phyloP scores from a whole-genome alignment of 2,888 invertebrate genomes.

The Drosophila acutilabella region DNA sequence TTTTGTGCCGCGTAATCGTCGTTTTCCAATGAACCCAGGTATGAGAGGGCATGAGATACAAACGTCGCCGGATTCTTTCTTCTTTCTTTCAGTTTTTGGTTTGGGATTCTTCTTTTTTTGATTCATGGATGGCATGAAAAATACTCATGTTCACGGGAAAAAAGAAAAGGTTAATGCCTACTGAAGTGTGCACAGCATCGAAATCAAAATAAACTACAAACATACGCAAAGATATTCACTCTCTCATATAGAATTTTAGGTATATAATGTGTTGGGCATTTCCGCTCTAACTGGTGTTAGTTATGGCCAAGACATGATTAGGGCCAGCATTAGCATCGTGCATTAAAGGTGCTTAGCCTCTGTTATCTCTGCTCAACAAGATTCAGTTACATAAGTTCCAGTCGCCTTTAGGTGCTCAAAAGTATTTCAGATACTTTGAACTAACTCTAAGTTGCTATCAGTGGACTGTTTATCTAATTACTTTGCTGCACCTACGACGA shows the following conservation, averaged over 20 bases:
- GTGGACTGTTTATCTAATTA: conserved; percentile 52
- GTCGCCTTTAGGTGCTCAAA: background rate
- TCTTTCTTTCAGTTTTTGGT: conserved; percentile 34
- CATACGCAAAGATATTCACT: background rate
- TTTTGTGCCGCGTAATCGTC: conserved; percentile 80
- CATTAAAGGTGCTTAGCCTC: conserved; percentile 25
- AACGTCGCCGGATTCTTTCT: conserved; percentile 68
- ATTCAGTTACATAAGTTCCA: background rate
- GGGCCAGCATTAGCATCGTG: conserved; percentile 32
- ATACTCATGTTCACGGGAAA: conserved; percentile 65
- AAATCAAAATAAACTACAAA: conserved; percentile 41
- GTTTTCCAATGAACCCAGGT: conserved; percentile 78
- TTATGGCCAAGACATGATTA: conserved; percentile 45
- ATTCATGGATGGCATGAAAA: conserved; percentile 68
- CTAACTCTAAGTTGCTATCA: conserved; percentile 25
- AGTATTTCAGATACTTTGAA: conserved; percentile 2
- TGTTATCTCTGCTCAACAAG: conserved; percentile 5
- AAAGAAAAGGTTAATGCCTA: conserved; percentile 76
- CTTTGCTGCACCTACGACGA: conserved; percentile 29
- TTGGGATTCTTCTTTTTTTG: conserved; percentile 51
- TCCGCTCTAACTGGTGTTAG: conserved; percentile 70
- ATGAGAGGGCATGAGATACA: conserved; percentile 69
- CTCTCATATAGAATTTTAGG: background rate
- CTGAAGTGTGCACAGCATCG: conserved; percentile 77
- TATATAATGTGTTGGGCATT: conserved; percentile 61